These are phyloP conservation scores for Habrosyne pyritoides DNA, from an alignment of 2,888 invertebrate genomes.

Conservation along the genomic window DNA sequence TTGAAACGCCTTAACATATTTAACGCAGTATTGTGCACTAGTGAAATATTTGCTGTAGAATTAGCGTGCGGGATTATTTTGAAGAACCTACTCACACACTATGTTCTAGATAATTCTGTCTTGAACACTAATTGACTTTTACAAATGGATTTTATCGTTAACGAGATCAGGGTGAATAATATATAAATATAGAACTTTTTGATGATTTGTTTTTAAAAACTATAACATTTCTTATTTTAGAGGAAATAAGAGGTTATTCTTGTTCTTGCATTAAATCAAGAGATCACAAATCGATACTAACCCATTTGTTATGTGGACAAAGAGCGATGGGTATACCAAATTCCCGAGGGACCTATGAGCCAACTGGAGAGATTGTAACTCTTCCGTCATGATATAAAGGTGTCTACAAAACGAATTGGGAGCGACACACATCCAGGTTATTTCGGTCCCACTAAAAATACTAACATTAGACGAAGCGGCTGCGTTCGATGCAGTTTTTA, in stretches of 20 bases:
- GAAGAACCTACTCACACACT: not conserved
- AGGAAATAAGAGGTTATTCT: not conserved
- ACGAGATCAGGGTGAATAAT: not conserved
- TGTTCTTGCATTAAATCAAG: constrained; percentile 10
- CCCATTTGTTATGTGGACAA: not conserved
- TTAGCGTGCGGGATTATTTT: not conserved
- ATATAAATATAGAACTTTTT: not conserved
- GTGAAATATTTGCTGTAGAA: constrained; percentile 7
- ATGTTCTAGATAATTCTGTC: not conserved
- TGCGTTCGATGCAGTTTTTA: constrained; percentile 68
- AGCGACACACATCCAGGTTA: constrained; percentile 61
- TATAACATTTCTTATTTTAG: not conserved
- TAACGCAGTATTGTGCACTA: not conserved
- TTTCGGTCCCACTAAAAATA: constrained; percentile 73
- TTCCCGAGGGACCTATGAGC: not conserved
- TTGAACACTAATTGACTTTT: not conserved
- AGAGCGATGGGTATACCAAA: not conserved
- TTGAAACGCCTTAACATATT: constrained; percentile 10
- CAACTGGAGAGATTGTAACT: not conserved
- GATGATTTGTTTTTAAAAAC: not conserved
- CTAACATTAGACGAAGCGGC: constrained; percentile 40
- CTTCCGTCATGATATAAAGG: constrained; percentile 35
- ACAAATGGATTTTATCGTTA: not conserved
- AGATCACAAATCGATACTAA: not conserved
- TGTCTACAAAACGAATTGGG: constrained; percentile 52